Evolutionary conservation across 2,888 invertebrate genomes (phyloP).

Genomic region (Temnothorax unifasciatus): DNA sequence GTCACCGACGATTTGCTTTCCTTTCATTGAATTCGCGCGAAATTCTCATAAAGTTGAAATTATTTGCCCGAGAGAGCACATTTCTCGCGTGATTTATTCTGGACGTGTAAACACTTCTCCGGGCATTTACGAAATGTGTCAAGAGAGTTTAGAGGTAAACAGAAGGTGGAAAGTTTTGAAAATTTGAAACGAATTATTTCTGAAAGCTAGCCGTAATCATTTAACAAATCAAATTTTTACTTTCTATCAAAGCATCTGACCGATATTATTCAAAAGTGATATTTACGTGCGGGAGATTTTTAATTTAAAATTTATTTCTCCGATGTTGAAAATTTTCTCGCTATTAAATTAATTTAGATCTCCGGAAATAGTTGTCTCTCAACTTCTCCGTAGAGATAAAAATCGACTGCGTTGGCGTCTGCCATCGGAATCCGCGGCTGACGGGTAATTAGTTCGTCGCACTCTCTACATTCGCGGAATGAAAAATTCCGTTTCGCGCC

Average conservation of each 20-base stretch:
- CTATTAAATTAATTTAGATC: neutral
- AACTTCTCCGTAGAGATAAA: neutral
- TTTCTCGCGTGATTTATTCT: conserved; percentile 7
- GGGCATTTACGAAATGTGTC: neutral
- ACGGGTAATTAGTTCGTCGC: conserved; percentile 7
- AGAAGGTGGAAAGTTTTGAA: neutral
- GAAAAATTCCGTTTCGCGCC: conserved; percentile 38
- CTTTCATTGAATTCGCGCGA: conserved; percentile 15
- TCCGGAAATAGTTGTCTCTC: conserved; percentile 3
- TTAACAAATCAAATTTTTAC: neutral
- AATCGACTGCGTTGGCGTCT: neutral
- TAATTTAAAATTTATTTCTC: neutral
- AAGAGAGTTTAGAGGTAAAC: neutral
- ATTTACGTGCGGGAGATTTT: neutral
- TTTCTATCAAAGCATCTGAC: neutral
- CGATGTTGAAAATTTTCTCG: neutral
- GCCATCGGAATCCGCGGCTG: conserved; percentile 1
- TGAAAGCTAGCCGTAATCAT: neutral
- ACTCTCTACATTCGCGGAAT: conserved; percentile 25
- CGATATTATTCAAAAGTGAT: neutral
- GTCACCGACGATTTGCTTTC: conserved; percentile 21
- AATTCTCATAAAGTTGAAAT: neutral
- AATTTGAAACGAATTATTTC: neutral
- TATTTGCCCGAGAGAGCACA: neutral
- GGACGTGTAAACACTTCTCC: conserved; percentile 8